Evolutionary conservation across 2,888 invertebrate genomes (phyloP), one percentile per base, ranked within the genome.

Genomic region (Bombylius major): DNA sequence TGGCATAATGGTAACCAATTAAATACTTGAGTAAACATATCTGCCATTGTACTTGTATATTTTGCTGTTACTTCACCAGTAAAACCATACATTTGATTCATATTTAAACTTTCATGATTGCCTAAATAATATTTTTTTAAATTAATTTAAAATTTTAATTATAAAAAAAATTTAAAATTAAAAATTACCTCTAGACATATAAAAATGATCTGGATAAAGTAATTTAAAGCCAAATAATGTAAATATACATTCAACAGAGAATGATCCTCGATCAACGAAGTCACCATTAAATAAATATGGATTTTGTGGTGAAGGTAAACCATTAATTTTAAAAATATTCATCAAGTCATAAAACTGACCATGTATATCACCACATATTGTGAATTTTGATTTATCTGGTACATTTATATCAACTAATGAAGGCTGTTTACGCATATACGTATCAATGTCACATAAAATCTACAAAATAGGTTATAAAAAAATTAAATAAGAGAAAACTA

Each of bases 31-130:
- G 97, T 97, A 78, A 99, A 99, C 51, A 98, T 80, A 62, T 96
- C 92, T 0, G 93, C 90, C 97, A 99, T 98, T 72, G 94, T 88
- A 31, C 84, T 79, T 1, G 89, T 87, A 75, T 96, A 99, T 76
- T 99, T 99, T 7, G 91, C 84, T 66, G 92, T 91, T 1, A 99
- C 98, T 77, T 99, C 99, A 3, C 98, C 99, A 61, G 95, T 91
- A 78, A 99, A 99, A 3, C 99, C 99, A 74, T 99, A 99, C 91
- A 99, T 96, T 75, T 95, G 91, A 76, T 99, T 99, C 98, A 99
- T 99, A 59, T 90, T 94, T 50, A 87, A 82, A 64, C 95, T 95
- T 72, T 99, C 98, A 71, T 99, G 98, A 76, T 99, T 99, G n/a
- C 97, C 94, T 93, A 48, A 11, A 12, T 5, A 45, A 51, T n/a